Evolutionary conservation across 2,888 invertebrate species (phyloP), one percentile per base, ranked within the genome.

Genomic region (Spisula subtruncata): DNA sequence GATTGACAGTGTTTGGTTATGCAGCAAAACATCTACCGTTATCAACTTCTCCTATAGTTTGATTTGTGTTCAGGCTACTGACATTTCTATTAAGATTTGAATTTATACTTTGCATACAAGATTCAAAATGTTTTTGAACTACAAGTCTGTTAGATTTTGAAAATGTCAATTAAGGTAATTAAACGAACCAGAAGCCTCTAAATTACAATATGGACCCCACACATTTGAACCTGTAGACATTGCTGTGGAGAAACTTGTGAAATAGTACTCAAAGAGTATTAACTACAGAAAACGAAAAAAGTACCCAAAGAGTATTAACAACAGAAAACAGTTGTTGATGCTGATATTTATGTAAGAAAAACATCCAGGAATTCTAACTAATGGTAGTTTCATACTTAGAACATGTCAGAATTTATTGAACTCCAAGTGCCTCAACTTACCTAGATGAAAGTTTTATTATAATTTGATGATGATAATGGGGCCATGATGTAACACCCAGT

Each of bases 331-430:
- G 60, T 66, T 66, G 60, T 66, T 66, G 20, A 25, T 66, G 60
- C n/a, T 66, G 60, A 66, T 66, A 66, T 12, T 25, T 66, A 25
- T 25, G 25, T 66, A 66, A 66, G 8, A 66, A 66, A 66, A n/a
- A 8, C 20, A n/a, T 25, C 60, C 60, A 25, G 60, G 60, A 25
- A 66, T 25, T 66, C 60, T 25, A 66, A 25, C 25, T 66, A 66
- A 25, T 66, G 60, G 25, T 66, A 25, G 60, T 10, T 66, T 66
- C 25, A 0, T 35, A 18, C 32, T 75, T 20, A 32, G 71, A 75
- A 75, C 14, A 16, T 35, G 75, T 35, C 75, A 75, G 75, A 75
- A 16, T 75, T 75, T 75, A 75, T 75, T 75, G 75, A 75, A 16
- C 29, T 35, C 20, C 32, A 18, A 75, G 32, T 14, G 14, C 25